phyloP scores from a whole-genome alignment of 2,888 invertebrate genomes.

The Tineola bisselliella region DNA sequence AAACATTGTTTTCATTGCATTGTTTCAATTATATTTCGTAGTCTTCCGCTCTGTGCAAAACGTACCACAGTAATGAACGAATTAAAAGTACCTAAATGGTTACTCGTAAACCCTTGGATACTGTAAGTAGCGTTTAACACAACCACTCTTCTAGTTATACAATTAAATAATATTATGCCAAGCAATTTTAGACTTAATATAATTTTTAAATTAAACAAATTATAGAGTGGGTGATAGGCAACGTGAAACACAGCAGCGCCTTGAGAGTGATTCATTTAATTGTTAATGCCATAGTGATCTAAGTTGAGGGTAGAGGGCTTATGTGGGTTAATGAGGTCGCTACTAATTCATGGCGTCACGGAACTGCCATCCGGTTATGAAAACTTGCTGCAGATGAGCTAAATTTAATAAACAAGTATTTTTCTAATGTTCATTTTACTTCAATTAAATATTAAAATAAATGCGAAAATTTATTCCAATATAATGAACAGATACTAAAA shows the following conservation, averaged over 20 bases:
- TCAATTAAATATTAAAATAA: too few species aligned
- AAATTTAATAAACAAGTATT: slow-evolving; percentile 7
- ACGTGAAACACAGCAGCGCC: slow-evolving; percentile 16
- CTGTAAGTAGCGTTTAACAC: neutral
- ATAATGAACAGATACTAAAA: too few species aligned
- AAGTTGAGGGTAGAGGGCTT: slow-evolving; percentile 32
- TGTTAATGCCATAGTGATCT: slow-evolving; percentile 52
- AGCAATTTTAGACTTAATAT: neutral
- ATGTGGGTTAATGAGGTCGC: slow-evolving; percentile 59
- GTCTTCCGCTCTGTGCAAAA: neutral
- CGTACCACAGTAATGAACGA: slow-evolving; percentile 8
- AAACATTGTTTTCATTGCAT: slow-evolving; percentile 6
- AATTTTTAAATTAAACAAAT: neutral
- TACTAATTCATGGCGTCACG: slow-evolving; percentile 53
- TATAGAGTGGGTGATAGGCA: neutral
- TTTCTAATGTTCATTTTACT: too few species aligned
- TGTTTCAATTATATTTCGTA: slow-evolving; percentile 6
- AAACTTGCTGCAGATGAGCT: slow-evolving; percentile 19
- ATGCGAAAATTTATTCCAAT: too few species aligned
- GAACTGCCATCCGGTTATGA: slow-evolving; percentile 39
- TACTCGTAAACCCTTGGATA: slow-evolving; percentile 8
- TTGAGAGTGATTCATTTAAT: slow-evolving; percentile 45
- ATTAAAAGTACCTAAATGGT: slow-evolving; percentile 12
- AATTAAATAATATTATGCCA: neutral
- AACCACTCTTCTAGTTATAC: neutral